phyloP scores from a whole-genome alignment of 2,888 invertebrate genomes.

The Metopia argyrocephala region DNA sequence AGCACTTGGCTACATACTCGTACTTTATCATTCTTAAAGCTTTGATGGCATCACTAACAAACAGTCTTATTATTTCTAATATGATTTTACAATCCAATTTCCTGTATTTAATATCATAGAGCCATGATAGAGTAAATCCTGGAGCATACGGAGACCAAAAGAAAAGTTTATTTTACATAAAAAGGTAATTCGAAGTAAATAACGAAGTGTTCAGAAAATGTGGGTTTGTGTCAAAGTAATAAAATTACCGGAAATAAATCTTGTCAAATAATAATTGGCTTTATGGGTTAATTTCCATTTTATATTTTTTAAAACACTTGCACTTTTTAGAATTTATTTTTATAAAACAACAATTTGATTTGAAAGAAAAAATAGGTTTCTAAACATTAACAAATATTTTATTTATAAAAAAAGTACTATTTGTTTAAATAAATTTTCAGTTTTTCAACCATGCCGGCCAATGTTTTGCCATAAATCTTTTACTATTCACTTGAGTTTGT shows the following conservation, averaged over 20 bases:
- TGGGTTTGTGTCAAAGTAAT: background rate
- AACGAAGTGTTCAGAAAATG: background rate
- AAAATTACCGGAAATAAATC: constrained; percentile 50
- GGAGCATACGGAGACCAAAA: background rate
- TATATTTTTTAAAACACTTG: constrained; percentile 37
- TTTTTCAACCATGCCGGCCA: constrained; percentile 38
- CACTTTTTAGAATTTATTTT: background rate
- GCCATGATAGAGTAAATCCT: background rate
- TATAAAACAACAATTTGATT: no score
- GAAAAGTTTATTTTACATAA: no score
- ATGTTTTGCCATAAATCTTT: constrained; percentile 58
- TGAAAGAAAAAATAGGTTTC: no score
- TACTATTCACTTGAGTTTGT: constrained; percentile 62
- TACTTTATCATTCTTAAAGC: no score
- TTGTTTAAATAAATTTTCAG: no score
- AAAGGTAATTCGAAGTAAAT: no score
- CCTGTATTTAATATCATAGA: constrained; percentile 24
- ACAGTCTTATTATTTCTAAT: background rate
- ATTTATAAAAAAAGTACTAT: background rate
- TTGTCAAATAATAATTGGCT: constrained; percentile 52
- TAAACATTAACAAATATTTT: background rate
- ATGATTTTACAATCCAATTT: constrained; percentile 59
- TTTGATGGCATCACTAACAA: no score
- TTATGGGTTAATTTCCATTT: constrained; percentile 61
- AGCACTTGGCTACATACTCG: no score